Base-by-base conservation (phyloP, 2,113 vertebrate species). In the Xenus cinereus region DNA sequence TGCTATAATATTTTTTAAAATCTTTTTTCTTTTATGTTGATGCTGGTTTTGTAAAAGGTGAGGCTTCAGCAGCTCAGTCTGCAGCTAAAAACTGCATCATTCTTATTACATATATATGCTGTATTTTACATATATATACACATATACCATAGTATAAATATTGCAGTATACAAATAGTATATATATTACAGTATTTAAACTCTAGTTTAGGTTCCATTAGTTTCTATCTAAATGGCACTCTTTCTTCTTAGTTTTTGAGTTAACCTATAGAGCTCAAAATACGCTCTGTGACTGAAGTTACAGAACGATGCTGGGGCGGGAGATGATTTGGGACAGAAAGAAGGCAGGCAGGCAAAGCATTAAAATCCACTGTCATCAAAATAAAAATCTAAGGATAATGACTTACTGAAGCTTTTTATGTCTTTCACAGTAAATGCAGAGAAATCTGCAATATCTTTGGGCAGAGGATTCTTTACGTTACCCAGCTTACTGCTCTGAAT, bases 291-390 rank as follows among this genome's bases (percentile, higher is more conserved):
- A 23, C 48, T 24, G 48, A 83, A 83, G 20, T 66, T 91, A 22
- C 0, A 3, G 71, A 30, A 37, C 21, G 8, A 30, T 19, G 27
- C 27, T 3, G 7, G 8, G 13, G 30, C 16, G 13, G 22, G 2
- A 30, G 39, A 32, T n/a, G 18, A 2, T 64, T 71, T 71, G 24
- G 15, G 33, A 12, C 23, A 33, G 35, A 60, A 78, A 45, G 37
- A 27, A 27, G 18, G 41, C 50, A 74, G 78, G 73, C 53, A 87
- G 66, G 68, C 74, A 83, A 63, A 68, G 28, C 10, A 45, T 35
- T 68, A 62, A 56, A 72, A 53, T 67, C 21, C 41, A 60, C 68
- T 72, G 24, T 72, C 26, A 41, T 26, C 9, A 51, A 56, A 73
- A 73, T 62, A 10, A 67, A 39, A 35, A 68, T n/a, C 17, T 35